phyloP scores from a whole-genome alignment of 1,140 invertebrate species.

The Pseudomyrmex flavicornis region DNA sequence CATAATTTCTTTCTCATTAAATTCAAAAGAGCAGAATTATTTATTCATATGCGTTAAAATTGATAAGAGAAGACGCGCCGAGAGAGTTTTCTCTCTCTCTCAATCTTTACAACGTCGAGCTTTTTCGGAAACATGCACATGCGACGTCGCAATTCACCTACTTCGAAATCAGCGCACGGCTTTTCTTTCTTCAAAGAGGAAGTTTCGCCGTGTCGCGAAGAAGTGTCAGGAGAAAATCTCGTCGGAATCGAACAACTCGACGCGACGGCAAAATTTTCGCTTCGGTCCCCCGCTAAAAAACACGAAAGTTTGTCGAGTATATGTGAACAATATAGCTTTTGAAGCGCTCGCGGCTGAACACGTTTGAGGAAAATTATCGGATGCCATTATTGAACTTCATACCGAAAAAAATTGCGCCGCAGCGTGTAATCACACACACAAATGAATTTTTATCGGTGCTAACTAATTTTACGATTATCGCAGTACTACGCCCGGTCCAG shows the following conservation, averaged over 20 bases:
- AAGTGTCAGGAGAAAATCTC: slow-evolving; percentile 1
- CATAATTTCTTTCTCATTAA: too few relatives aligned
- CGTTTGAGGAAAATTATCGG: neutral
- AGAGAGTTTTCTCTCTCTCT: neutral
- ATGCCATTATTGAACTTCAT: neutral
- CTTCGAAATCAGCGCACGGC: slow-evolving; percentile 5
- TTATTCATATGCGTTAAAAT: slow-evolving; percentile 2
- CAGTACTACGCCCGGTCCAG: neutral
- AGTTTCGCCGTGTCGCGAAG: neutral
- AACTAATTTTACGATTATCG: neutral
- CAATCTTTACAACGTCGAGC: neutral
- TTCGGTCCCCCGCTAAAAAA: slow-evolving; percentile 8
- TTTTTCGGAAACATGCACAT: neutral
- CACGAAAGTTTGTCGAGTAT: neutral
- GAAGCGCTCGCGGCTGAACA: neutral
- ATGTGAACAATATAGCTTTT: neutral
- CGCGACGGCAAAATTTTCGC: neutral
- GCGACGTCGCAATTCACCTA: too few relatives aligned
- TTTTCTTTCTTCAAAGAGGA: neutral
- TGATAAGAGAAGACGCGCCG: neutral
- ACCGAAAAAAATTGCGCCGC: too few relatives aligned
- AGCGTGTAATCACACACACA: too few relatives aligned
- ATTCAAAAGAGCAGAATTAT: slow-evolving; percentile 1
- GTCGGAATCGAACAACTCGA: neutral
- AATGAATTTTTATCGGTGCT: too few relatives aligned